Percentiles rank a stretch among this genome's conserved stretches.
phyloP scores from a whole-genome alignment of 2,113 vertebrate species.

The Herpailurus yagouaroundi region DNA sequence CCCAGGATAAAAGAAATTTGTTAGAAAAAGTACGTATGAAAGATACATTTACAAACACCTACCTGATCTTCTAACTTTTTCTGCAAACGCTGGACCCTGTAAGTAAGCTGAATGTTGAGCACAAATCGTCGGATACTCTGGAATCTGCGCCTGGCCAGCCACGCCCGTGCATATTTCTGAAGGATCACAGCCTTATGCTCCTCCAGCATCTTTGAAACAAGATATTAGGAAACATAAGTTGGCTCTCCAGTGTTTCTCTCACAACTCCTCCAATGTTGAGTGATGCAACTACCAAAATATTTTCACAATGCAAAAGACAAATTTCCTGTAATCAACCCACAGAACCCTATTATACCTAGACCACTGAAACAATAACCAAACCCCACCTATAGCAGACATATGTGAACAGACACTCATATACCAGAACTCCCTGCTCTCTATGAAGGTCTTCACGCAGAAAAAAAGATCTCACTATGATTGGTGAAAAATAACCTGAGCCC shows the following conservation, averaged over 20 bases:
- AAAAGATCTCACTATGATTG: neutral
- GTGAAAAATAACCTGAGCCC: neutral
- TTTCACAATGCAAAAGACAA: rapidly evolving
- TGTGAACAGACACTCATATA: neutral
- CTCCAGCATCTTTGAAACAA: conserved; percentile 90
- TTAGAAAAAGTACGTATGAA: neutral
- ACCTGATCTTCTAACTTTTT: conserved; percentile 97
- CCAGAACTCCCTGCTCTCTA: neutral
- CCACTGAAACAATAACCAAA: neutral
- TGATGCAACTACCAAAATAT: neutral
- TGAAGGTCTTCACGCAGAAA: neutral
- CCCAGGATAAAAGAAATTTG: neutral
- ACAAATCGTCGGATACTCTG: conserved; percentile 95
- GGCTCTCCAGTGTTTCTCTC: neutral
- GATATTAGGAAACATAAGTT: neutral
- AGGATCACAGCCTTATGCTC: conserved; percentile 95
- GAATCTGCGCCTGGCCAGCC: conserved; percentile 95
- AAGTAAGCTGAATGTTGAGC: conserved; percentile 96
- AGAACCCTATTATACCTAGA: neutral
- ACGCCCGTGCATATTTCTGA: conserved; percentile 95
- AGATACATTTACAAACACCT: neutral
- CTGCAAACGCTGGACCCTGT: conserved; percentile 93
- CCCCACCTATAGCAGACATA: neutral
- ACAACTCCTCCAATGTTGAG: rapidly evolving
- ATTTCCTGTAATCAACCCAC: neutral